Conservation (phyloP, 2,797 vertebrate species). For the Huso huso region DNA sequence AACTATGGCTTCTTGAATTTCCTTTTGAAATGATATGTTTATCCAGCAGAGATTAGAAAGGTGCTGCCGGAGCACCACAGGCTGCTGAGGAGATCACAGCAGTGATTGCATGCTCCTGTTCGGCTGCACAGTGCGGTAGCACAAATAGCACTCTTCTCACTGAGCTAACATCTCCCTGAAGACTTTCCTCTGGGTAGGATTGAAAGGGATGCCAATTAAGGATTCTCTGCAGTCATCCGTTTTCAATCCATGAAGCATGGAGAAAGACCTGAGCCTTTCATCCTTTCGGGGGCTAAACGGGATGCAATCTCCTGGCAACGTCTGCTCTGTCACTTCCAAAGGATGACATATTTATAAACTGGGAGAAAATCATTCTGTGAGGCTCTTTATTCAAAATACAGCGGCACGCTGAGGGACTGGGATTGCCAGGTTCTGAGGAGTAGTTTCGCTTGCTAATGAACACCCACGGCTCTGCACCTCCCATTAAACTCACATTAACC, state of each 20-base stretch:
- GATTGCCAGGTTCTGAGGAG: conserved; percentile 26
- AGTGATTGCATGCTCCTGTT: no score
- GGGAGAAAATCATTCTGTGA: conserved; percentile 33
- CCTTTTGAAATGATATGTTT: no score
- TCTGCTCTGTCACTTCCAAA: conserved; percentile 39
- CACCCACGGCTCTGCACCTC: conserved; percentile 20
- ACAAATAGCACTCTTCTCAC: no score
- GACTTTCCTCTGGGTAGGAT: no score
- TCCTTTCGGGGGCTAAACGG: conserved; percentile 47
- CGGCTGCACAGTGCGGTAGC: no score
- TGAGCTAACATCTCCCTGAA: no score
- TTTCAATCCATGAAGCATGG: conserved; percentile 35
- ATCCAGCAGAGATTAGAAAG: no score
- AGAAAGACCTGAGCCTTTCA: conserved; percentile 32
- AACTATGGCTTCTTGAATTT: no score
- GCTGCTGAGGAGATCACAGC: no score
- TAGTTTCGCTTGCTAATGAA: conserved; percentile 38
- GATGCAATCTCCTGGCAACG: conserved; percentile 53
- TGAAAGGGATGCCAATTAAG: no score
- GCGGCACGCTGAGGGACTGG: conserved; percentile 24
- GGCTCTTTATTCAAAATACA: conserved; percentile 29
- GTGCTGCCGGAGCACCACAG: no score
- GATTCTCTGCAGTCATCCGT: conserved; percentile 35
- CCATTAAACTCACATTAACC: conserved; percentile 12
- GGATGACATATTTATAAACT: conserved; percentile 53